Evolutionary conservation across 2,797 vertebrate species (phyloP).

Genomic region (Vireo griseus): DNA sequence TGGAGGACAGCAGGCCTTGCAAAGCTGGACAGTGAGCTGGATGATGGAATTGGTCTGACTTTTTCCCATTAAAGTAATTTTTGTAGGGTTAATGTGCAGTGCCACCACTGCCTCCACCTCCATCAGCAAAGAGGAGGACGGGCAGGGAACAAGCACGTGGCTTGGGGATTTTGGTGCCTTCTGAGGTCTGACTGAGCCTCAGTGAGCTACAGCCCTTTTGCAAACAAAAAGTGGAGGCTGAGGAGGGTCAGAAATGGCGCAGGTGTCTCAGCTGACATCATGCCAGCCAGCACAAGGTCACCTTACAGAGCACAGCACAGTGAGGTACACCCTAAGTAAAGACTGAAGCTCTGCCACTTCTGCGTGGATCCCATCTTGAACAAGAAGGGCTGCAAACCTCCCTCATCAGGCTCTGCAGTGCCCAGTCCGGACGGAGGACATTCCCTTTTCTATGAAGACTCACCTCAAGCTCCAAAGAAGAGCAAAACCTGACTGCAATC

Average conservation of each 20-base stretch:
- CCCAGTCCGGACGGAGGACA: neutral
- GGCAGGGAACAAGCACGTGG: accelerated
- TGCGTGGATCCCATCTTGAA: accelerated
- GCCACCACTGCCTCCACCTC: neutral
- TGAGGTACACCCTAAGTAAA: neutral
- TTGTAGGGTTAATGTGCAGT: neutral
- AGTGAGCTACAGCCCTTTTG: neutral
- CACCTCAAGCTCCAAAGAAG: accelerated
- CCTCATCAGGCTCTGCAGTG: accelerated
- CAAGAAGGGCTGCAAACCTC: neutral
- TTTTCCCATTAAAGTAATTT: neutral
- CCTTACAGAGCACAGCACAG: accelerated
- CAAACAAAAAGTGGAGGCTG: neutral
- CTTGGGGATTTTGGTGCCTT: neutral
- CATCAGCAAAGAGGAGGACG: neutral
- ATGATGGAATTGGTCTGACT: neutral
- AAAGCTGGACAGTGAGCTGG: neutral
- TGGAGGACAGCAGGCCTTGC: neutral
- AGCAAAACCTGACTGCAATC: accelerated
- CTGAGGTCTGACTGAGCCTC: neutral
- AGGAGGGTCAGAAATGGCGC: neutral
- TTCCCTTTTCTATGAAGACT: neutral
- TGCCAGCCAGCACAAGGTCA: neutral
- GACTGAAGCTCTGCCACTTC: neutral
- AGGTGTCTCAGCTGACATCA: accelerated